Evolutionary conservation across 2,797 vertebrate genomes (phyloP).

Genomic region (Parambassis ranga): DNA sequence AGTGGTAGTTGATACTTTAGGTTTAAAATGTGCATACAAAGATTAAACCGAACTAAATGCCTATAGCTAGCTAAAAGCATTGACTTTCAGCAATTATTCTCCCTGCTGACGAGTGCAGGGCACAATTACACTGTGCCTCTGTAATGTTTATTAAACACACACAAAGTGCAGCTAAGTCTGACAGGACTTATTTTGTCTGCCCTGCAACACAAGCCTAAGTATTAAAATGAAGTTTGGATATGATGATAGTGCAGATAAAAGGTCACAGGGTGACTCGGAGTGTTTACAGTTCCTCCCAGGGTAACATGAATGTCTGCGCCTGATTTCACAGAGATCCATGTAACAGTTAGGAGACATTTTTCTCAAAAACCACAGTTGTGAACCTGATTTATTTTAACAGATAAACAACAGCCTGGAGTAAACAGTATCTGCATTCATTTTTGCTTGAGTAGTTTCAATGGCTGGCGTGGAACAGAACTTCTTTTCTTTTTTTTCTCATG

Average conservation of each 20-base stretch:
- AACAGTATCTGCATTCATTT: constrained; percentile 14
- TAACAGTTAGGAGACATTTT: neutral
- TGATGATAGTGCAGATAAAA: neutral
- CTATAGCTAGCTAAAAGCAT: no score
- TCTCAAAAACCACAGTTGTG: neutral
- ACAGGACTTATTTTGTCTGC: neutral
- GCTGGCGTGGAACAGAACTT: constrained; percentile 25
- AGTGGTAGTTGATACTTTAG: no score
- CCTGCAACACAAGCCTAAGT: neutral
- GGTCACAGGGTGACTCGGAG: neutral
- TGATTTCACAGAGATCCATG: neutral
- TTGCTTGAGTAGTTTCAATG: constrained; percentile 27
- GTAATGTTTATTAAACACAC: no score
- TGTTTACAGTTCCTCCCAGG: neutral
- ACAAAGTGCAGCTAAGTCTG: neutral
- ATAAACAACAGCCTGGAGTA: constrained; percentile 11
- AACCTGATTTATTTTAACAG: constrained; percentile 1
- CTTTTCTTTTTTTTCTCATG: neutral
- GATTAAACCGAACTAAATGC: no score
- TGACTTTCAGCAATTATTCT: no score
- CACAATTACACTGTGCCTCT: no score
- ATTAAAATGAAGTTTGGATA: neutral
- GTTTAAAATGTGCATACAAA: no score
- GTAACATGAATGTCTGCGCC: neutral
- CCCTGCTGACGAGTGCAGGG: no score